Evolutionary conservation across 2,797 vertebrate genomes (phyloP).

Genomic region (Scolopax rusticola): DNA sequence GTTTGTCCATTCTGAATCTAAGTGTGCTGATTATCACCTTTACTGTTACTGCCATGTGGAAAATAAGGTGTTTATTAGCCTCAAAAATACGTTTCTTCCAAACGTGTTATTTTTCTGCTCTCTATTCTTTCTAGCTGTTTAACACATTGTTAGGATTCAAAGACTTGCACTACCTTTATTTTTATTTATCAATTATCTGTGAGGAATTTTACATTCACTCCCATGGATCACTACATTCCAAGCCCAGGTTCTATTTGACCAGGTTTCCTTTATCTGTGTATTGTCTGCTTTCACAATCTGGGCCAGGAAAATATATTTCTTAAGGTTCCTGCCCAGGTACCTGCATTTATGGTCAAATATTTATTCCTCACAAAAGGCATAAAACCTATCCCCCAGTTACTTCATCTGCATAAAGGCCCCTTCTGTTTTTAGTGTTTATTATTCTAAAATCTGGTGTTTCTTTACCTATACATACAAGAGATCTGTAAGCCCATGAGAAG

Average conservation of each 20-base stretch:
- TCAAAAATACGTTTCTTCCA: neutral
- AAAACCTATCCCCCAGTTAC: neutral
- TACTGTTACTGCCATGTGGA: neutral
- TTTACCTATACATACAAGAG: neutral
- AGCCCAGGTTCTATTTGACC: neutral
- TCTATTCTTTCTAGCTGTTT: neutral
- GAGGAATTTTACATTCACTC: neutral
- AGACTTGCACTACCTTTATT: neutral
- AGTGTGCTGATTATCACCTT: neutral
- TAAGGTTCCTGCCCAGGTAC: neutral
- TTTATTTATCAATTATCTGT: neutral
- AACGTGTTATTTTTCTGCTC: neutral
- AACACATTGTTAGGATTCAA: neutral
- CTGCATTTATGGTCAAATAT: neutral
- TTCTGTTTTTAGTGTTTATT: neutral
- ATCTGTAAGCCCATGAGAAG: neutral
- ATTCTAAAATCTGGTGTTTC: neutral
- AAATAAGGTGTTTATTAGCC: conserved; percentile 8
- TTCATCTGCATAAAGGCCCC: neutral
- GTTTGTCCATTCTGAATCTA: neutral
- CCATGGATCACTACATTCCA: neutral
- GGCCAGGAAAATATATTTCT: neutral
- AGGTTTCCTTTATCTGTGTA: neutral
- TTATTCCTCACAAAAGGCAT: neutral
- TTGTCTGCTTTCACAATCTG: neutral